phyloP scores from a whole-genome alignment of 2,113 vertebrate species.

The Phrynocephalus versicolor region DNA sequence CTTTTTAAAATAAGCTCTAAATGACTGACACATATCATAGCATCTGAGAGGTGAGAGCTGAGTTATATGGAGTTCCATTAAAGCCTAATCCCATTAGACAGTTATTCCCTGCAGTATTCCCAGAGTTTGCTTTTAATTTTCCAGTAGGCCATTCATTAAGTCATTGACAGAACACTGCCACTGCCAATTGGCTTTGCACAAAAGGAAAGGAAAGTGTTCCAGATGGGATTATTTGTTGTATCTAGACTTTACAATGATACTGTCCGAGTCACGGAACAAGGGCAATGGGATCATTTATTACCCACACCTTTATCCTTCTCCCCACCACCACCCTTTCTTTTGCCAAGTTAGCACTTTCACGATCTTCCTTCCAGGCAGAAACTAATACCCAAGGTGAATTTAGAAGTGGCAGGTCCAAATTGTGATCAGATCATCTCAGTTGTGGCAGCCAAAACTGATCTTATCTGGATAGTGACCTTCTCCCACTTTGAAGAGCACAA shows the following conservation, averaged over 20 bases:
- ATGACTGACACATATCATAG: not conserved
- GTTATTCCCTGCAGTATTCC: not conserved
- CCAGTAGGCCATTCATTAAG: conserved; percentile 26
- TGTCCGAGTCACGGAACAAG: conserved; percentile 16
- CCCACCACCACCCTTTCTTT: conserved; percentile 18
- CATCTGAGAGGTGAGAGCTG: not conserved
- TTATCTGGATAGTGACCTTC: conserved; percentile 75
- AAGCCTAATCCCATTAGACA: not conserved
- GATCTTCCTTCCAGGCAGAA: conserved; percentile 49
- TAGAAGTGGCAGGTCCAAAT: conserved; percentile 65
- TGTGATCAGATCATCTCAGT: conserved; percentile 65
- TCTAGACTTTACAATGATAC: conserved; percentile 20
- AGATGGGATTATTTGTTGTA: not conserved
- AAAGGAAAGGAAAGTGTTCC: not conserved
- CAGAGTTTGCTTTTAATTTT: conserved; percentile 2
- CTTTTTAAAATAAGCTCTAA: not conserved
- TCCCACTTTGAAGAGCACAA: conserved; percentile 67
- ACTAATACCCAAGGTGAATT: conserved; percentile 70
- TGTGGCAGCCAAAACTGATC: conserved; percentile 74
- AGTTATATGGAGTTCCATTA: not conserved
- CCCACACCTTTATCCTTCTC: not conserved
- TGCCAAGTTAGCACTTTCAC: conserved; percentile 53
- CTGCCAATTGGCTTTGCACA: not conserved
- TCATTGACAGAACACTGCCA: not conserved
- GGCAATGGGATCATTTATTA: conserved; percentile 39